These are phyloP conservation scores for Pseudorasbora parva DNA, from an alignment of 2,113 vertebrate species.

Conservation along the genomic window DNA sequence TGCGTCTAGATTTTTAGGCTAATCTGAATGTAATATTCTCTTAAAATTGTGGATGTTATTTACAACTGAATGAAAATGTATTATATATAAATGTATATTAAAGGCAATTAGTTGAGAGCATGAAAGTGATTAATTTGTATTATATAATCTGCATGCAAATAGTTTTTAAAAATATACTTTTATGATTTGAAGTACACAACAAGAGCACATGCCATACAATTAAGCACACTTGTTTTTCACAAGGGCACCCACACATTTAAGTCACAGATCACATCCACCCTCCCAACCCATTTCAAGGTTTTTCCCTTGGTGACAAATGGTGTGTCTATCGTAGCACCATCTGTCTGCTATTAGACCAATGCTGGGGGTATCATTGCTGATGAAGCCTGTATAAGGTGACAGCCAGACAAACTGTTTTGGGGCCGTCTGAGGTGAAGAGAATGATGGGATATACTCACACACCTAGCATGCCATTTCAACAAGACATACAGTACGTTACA, in stretches of 20 bases:
- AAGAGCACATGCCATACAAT: not conserved
- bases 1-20: too few species aligned
- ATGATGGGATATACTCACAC: not conserved
- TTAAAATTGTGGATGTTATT: too few species aligned
- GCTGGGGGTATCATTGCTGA: conserved; percentile 70
- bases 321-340: conserved; percentile 64
- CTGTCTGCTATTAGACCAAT: conserved; percentile 68
- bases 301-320: conserved; percentile 64
- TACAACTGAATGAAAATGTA: too few species aligned
- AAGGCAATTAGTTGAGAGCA: too few species aligned
- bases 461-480: not conserved
- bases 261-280: not conserved
- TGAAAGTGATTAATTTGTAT: not conserved
- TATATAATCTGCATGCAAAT: too few species aligned
- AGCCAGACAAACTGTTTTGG: conserved; percentile 66
- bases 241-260: not conserved
- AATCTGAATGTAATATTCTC: too few species aligned
- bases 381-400: conserved; percentile 67
- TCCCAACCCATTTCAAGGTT: not conserved
- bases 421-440: conserved; percentile 68
- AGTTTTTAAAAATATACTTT: not conserved
- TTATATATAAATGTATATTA: too few species aligned
- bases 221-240: not conserved
- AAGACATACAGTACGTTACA: not conserved
- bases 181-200: not conserved